Evolutionary conservation across 2,888 invertebrate genomes (phyloP).

Genomic region (Hipparchia semele): DNA sequence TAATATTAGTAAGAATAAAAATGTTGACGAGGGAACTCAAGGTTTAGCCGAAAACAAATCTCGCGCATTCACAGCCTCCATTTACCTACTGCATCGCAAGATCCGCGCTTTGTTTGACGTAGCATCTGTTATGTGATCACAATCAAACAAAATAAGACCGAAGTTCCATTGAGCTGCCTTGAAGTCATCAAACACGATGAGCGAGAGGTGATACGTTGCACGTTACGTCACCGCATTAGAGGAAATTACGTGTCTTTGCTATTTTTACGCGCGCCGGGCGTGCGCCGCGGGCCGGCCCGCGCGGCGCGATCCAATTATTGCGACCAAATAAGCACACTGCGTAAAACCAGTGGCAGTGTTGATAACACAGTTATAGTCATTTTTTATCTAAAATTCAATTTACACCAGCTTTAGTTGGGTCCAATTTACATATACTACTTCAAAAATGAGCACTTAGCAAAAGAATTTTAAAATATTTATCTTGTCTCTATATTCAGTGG

Average conservation of each 20-base stretch:
- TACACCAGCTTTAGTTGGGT: too few species aligned
- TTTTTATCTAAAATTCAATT: neutral
- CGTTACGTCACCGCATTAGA: conserved; percentile 46
- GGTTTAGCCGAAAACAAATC: too few species aligned
- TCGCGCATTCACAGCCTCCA: too few species aligned
- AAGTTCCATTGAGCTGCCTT: conserved; percentile 29
- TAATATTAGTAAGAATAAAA: too few species aligned
- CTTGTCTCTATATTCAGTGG: too few species aligned
- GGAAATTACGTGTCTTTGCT: conserved; percentile 52
- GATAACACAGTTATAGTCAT: conserved; percentile 18
- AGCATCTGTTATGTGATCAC: conserved; percentile 16
- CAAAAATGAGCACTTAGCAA: too few species aligned
- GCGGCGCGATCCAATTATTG: conserved; percentile 41
- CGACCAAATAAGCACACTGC: conserved; percentile 38
- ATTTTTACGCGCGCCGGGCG: conserved; percentile 42
- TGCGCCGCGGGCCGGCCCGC: conserved; percentile 22
- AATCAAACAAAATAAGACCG: conserved; percentile 26
- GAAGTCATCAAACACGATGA: conserved; percentile 27
- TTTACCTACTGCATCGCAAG: conserved; percentile 4
- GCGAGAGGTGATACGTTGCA: conserved; percentile 34
- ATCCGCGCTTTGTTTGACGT: conserved; percentile 20
- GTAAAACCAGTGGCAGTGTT: conserved; percentile 31
- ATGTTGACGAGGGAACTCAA: too few species aligned
- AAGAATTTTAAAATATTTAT: too few species aligned
- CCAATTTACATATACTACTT: too few species aligned